These are phyloP conservation scores for Heteronetta atricapilla DNA, from an alignment of 2,113 vertebrate species.

Conservation along the genomic window DNA sequence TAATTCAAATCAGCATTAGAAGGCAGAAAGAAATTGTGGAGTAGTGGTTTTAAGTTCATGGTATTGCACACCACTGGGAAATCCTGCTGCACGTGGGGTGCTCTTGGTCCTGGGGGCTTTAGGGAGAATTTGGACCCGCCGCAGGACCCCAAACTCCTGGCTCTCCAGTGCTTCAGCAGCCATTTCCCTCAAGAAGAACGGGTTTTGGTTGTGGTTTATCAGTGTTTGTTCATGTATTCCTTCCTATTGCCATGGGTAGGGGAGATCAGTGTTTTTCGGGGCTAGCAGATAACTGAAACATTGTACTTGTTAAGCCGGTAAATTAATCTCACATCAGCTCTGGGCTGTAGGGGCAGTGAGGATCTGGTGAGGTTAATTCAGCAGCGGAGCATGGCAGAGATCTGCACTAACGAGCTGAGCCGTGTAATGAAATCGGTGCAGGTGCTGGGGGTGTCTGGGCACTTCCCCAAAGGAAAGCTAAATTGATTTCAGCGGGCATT, in stretches of 20 bases:
- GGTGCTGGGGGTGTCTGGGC: not conserved
- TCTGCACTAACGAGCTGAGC: not conserved
- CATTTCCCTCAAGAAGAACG: not conserved
- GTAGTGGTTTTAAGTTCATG: not conserved
- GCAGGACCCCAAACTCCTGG: no score
- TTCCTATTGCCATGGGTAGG: fast-evolving
- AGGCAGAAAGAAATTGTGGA: not conserved
- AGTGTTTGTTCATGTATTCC: not conserved
- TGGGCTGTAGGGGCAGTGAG: not conserved
- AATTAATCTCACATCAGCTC: not conserved
- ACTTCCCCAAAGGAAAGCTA: not conserved
- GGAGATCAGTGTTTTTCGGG: not conserved
- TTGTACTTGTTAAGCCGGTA: not conserved
- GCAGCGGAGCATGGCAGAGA: not conserved
- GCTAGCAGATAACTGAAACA: not conserved
- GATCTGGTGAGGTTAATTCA: not conserved
- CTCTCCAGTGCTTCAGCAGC: not conserved
- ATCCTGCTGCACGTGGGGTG: not conserved
- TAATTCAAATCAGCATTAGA: not conserved
- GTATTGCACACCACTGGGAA: not conserved
- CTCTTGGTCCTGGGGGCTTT: not conserved
- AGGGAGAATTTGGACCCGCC: not conserved
- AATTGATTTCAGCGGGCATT: not conserved
- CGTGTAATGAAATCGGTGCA: fast-evolving
- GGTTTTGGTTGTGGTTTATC: not conserved